Base-by-base conservation (phyloP, 1,140 invertebrate species). In the Dryas iulia region DNA sequence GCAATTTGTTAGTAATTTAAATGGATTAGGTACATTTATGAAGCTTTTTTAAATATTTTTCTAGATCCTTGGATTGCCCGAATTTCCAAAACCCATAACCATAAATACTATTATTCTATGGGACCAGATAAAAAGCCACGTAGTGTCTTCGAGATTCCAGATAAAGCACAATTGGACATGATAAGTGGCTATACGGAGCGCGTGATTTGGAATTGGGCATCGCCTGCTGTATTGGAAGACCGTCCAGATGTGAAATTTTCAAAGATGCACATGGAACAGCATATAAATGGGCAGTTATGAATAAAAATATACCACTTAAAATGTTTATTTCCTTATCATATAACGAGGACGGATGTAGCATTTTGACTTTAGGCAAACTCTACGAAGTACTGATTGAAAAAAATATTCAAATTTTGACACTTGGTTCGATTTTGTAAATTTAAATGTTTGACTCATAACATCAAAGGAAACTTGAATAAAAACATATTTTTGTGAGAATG, bases 1-100 rank as follows among this genome's bases (percentile, higher is more conserved):
- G 26, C 65, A 92, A 12, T 91, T 92, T 63, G 69, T 92, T 11
- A 92, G 87, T 70, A 84, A 86, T 71, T 80, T 91, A 28, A 90
- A 84, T 87, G 85, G 89, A 92, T 64, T 24, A 10, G 25, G 1
- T 12, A 23, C n/a, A 23, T 3, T 10, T 24, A 7, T 10, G n/a
- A 24, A 11, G 6, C 2, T 53, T 11, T 53, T 6, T 21, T 56
- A 25, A 25, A 56, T n/a, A 4, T 62, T 71, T 33, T 88, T 88
- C 54, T 72, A 92, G 91, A 89, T 26, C 89, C 91, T 18, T 92
- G 91, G 91, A 79, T 78, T 25, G 77, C 84, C 3, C 77, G 78
- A 35, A 85, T 89, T 52, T 92, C 90, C 1, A 90, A 84, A 71
- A 85, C 69, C 11, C 74, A 58, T 30, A 84, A 83, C 3, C 31